A percentile compares a stretch with the other conserved stretches of the same genome.
These are phyloP conservation scores for Hemiscyllium ocellatum DNA, from an alignment of 2,113 vertebrate genomes.

Conservation along the genomic window DNA sequence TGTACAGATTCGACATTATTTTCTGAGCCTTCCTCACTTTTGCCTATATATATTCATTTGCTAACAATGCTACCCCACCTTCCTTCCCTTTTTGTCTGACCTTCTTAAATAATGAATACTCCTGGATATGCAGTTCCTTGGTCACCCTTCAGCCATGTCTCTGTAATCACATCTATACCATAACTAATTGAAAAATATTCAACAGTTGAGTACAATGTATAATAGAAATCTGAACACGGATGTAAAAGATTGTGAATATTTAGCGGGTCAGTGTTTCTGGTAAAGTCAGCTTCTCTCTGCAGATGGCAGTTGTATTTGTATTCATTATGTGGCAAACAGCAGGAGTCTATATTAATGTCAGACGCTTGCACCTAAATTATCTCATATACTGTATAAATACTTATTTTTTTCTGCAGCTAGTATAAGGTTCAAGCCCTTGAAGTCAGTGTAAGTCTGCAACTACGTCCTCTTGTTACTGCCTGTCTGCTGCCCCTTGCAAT, in stretches of 20 bases:
- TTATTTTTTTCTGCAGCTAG: background rate
- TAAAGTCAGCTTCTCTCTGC: background rate
- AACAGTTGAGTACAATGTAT: background rate
- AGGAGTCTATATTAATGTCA: background rate
- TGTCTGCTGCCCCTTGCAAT: background rate
- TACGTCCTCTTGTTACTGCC: background rate
- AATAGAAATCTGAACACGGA: background rate
- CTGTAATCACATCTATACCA: too few species aligned
- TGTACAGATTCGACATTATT: too few species aligned
- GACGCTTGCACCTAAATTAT: background rate
- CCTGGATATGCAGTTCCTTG: too few species aligned
- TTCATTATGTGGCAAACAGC: background rate
- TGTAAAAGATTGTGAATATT: background rate
- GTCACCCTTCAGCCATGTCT: too few species aligned
- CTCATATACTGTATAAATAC: background rate
- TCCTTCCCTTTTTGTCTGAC: too few species aligned
- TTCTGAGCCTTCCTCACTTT: too few species aligned
- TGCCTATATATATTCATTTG: too few species aligned
- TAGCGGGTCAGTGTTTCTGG: background rate
- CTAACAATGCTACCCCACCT: too few species aligned
- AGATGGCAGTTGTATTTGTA: background rate
- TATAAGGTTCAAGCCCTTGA: background rate
- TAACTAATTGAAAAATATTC: background rate
- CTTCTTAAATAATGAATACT: too few species aligned
- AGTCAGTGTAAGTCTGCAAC: background rate